A percentile compares a stretch with the other conserved stretches of the same genome.
These are phyloP conservation scores for Ispidina picta DNA, from an alignment of 2,797 vertebrate species.

Conservation along the genomic window DNA sequence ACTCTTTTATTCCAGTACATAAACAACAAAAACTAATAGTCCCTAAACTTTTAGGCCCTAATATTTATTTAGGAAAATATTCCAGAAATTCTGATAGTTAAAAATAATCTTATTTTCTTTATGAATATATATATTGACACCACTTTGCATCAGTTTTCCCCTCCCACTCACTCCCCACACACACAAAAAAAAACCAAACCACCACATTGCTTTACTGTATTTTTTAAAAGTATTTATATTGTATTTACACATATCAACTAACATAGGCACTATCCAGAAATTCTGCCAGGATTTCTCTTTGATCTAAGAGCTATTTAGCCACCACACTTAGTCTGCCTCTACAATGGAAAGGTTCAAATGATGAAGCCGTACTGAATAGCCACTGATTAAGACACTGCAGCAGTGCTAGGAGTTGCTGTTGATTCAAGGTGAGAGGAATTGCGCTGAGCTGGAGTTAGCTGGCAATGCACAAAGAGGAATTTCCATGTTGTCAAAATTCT, in stretches of 20 bases:
- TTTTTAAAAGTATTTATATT: no score
- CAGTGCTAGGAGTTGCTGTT: background rate
- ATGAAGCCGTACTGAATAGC: slow-evolving; percentile 16
- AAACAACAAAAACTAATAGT: background rate
- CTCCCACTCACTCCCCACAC: no score
- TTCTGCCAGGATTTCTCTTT: slow-evolving; percentile 4
- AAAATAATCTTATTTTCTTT: background rate
- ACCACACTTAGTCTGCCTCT: background rate
- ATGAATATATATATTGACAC: background rate
- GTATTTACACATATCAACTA: background rate
- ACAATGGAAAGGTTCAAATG: slow-evolving; percentile 1
- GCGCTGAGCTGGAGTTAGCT: background rate
- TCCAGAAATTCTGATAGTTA: background rate
- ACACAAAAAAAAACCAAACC: background rate
- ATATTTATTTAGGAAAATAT: background rate
- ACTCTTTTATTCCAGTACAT: background rate
- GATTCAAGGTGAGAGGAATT: slow-evolving; percentile 37
- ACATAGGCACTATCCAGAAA: background rate
- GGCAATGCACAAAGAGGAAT: slow-evolving; percentile 19
- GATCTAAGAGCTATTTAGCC: slow-evolving; percentile 27
- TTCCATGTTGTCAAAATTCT: slow-evolving; percentile 55
- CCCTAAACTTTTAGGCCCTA: background rate
- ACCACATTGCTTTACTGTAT: background rate
- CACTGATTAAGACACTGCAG: slow-evolving; percentile 44
- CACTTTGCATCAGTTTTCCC: background rate